A percentile compares a stretch with the other conserved stretches of the same genome.
Conservation (phyloP, 2,888 invertebrate genomes). For the Drosophila falleni region DNA sequence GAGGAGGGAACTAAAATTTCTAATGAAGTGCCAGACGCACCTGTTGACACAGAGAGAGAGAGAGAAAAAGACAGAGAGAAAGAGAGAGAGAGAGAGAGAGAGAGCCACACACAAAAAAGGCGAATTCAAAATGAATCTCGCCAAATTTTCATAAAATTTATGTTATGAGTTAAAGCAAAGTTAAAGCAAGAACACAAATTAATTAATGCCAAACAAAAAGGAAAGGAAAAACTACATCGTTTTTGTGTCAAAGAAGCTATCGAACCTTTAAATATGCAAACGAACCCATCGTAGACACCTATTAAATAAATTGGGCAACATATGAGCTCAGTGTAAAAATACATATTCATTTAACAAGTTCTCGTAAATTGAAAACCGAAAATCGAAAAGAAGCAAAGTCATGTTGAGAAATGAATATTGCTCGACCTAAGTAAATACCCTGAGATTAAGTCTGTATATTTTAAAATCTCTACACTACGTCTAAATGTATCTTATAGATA, state of each 20-base stretch:
- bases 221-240: constrained; percentile 7
- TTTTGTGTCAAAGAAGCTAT: constrained; percentile 22
- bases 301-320: constrained; percentile 24
- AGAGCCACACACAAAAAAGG: background rate
- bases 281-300: constrained; percentile 2
- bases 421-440: background rate
- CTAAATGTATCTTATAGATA: no score
- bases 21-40: constrained; percentile 74
- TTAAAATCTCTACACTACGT: no score
- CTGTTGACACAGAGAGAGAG: constrained; percentile 63
- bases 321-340: constrained; percentile 9
- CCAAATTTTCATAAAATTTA: constrained; percentile 62
- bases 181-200: constrained; percentile 20
- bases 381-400: constrained; percentile 21
- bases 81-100: no score
- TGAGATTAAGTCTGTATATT: background rate
- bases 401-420: background rate
- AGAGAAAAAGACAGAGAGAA: no score
- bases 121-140: constrained; percentile 43
- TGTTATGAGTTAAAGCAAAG: constrained; percentile 32
- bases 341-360: constrained; percentile 13
- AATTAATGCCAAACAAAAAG: constrained; percentile 28
- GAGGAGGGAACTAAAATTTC: constrained; percentile 37
- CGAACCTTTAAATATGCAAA: constrained; percentile 43
- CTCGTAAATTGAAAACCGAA: background rate